phyloP scores from a whole-genome alignment of 2,113 vertebrate genomes.

The Rhadina sibilatrix region DNA sequence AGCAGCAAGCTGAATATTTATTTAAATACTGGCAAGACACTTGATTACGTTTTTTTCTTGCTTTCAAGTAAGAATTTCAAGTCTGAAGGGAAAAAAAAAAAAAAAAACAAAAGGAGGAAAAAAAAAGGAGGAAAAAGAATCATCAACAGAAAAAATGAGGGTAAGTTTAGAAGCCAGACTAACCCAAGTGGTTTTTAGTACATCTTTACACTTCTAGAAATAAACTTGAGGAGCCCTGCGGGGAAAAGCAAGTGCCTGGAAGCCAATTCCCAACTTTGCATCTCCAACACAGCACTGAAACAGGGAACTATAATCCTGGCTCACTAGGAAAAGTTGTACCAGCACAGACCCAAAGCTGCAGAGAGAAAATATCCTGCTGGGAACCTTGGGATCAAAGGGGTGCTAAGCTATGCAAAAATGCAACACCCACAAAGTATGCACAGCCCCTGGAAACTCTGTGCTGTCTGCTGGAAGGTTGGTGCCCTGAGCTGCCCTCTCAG shows the following conservation, averaged over 20 bases:
- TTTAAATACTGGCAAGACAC: not conserved
- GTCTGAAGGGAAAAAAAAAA: not conserved
- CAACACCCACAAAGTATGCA: fast-evolving
- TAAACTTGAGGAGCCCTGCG: not conserved
- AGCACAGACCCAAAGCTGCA: not conserved
- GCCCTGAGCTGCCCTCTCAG: not conserved
- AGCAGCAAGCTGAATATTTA: not conserved
- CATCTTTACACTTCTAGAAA: not conserved
- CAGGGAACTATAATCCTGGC: not conserved
- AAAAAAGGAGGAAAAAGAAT: not conserved
- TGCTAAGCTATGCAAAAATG: not conserved
- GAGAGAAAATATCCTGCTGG: not conserved
- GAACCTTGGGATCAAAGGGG: not conserved
- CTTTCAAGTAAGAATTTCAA: not conserved
- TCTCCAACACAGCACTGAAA: not conserved
- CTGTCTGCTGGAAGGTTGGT: not conserved
- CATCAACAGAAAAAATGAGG: not conserved
- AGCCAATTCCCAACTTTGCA: not conserved
- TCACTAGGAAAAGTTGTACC: not conserved
- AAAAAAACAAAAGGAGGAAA: not conserved
- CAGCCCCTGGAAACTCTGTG: not conserved
- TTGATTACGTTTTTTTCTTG: not conserved
- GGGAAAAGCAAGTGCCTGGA: not conserved
- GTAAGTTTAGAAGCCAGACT: not conserved
- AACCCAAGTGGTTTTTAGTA: not conserved